Base-by-base conservation (phyloP, 2,113 vertebrate species). In the Cygnus buccinator region DNA sequence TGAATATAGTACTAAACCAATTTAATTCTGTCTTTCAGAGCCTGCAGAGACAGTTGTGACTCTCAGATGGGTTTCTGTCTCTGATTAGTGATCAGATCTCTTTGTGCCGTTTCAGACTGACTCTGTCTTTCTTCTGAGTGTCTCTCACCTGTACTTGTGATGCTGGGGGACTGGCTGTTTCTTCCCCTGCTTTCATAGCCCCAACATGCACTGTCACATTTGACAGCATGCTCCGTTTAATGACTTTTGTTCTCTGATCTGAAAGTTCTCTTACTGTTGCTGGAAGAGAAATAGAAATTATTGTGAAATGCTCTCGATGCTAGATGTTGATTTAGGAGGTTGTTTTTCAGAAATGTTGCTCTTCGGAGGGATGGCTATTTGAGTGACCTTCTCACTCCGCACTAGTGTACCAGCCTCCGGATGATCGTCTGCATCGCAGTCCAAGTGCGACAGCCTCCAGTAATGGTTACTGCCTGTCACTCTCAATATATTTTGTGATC, bases 21-120 rank as follows among this genome's bases (percentile, higher is more conserved):
- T 96, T 96, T 94, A 82, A 90, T 94, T 94, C 87, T 94, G 79
- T 93, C 62, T 87, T 95, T 93, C 73, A 85, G 89, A 94, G 89
- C 68, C 50, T 95, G 90, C 66, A 84, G 79, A 88, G 58, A 62
- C 72, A 83, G 21, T 89, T 94, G 61, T 91, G 79, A 96, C 91
- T 96, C 86, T 90, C 44, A 68, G 70, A 74, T 75, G 61, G 70
- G 80, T 62, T 77, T 80, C 94, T 95, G 67, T 82, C 66, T 96
- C 89, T 79, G 90, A 62, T 94, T 78, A 95, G 93, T 55, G 65
- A 96, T 91, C 68, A 82, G 26, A 74, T 95, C 54, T 62, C 83
- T 68, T 68, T 90, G 66, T 90, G 70, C 46, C 78, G 78, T 91
- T 95, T 78, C 26, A 84, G 63, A 61, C 43, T 43, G 71, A 70